phyloP scores from a whole-genome alignment of 64 coral and sea anemone species.

The Astreopora myriophthalma region DNA sequence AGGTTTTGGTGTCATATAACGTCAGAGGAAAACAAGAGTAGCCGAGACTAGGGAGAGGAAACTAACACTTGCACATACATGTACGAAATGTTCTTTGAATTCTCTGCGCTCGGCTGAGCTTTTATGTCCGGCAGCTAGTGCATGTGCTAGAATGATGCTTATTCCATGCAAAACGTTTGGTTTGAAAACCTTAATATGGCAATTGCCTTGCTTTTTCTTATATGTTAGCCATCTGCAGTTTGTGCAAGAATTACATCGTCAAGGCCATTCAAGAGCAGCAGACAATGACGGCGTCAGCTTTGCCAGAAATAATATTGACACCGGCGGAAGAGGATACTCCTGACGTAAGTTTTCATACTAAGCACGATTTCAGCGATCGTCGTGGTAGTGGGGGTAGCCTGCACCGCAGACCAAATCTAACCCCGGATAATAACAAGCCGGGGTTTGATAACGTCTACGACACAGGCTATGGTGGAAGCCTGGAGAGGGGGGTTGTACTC shows the following conservation, averaged over 20 bases:
- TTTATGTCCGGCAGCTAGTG: neutral
- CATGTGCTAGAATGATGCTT: no score
- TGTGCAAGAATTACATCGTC: slow-evolving; percentile 32
- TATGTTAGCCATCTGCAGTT: slow-evolving; percentile 38
- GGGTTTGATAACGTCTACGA: slow-evolving; percentile 12
- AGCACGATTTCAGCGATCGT: neutral
- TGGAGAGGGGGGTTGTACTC: neutral
- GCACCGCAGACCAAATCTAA: neutral
- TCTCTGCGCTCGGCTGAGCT: slow-evolving; percentile 15
- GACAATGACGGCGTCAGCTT: neutral
- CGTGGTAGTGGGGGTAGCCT: neutral
- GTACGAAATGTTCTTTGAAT: neutral
- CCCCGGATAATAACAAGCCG: neutral
- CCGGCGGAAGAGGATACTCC: neutral
- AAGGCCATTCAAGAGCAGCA: neutral
- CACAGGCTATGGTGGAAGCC: neutral
- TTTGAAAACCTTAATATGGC: neutral
- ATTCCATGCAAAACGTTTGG: no score
- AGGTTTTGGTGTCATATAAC: neutral
- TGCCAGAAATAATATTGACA: slow-evolving; percentile 1
- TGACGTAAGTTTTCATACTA: slow-evolving; percentile 11
- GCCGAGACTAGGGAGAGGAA: neutral
- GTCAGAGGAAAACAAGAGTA: neutral
- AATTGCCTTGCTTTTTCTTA: slow-evolving; percentile 19
- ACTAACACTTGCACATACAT: neutral